Evolutionary conservation across 2,113 vertebrate species (phyloP).

Genomic region (Bufo gargarizans): DNA sequence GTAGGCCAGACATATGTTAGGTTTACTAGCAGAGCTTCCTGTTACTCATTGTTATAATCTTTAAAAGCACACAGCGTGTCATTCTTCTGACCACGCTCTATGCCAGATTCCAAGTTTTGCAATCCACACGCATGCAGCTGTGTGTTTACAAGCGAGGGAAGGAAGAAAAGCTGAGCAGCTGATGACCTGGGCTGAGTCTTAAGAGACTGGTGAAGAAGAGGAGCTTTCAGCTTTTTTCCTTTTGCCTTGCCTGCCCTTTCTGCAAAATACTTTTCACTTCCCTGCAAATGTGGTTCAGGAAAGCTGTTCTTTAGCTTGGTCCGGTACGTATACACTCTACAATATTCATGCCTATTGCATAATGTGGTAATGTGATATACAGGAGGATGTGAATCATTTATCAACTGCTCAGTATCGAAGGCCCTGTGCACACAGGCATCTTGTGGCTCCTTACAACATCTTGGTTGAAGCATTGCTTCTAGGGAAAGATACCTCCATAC

Average conservation of each 20-base stretch:
- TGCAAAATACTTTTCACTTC: background rate
- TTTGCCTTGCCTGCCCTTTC: background rate
- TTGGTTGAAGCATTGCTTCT: no score
- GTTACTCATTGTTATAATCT: slow-evolving; percentile 48
- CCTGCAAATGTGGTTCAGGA: background rate
- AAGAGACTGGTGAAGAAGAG: slow-evolving; percentile 9
- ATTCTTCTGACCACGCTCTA: slow-evolving; percentile 36
- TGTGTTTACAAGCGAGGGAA: slow-evolving; percentile 53
- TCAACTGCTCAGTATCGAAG: no score
- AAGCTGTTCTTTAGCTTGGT: background rate
- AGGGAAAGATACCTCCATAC: no score
- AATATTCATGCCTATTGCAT: background rate
- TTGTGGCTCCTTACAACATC: no score
- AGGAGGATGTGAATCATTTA: no score
- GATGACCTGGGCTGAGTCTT: background rate
- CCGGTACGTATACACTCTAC: background rate
- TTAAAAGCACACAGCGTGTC: slow-evolving; percentile 28
- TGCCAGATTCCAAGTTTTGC: slow-evolving; percentile 60
- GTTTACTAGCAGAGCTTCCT: slow-evolving; percentile 41
- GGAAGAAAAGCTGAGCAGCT: background rate
- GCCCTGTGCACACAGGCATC: no score
- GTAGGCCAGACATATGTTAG: slow-evolving; percentile 49
- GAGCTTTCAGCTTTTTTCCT: background rate
- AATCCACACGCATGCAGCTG: slow-evolving; percentile 62
- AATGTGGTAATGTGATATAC: background rate